phyloP scores from a whole-genome alignment of 2,113 vertebrate genomes.

The Peucedramus taeniatus region DNA sequence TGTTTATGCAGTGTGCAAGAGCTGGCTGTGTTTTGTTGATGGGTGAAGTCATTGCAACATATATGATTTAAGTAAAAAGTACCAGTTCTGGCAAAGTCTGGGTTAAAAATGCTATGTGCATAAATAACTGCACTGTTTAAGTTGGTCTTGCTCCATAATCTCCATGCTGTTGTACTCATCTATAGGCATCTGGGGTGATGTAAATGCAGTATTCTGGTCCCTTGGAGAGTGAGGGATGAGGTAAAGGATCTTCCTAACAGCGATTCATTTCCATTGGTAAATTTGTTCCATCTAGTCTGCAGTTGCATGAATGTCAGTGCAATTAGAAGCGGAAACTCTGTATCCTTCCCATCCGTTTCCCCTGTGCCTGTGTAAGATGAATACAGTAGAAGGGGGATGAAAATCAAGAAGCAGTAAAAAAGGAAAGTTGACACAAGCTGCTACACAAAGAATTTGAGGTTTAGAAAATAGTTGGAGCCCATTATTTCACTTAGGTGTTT shows the following conservation, averaged over 20 bases:
- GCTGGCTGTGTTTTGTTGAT: not conserved
- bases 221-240: not conserved
- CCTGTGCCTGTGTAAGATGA: not conserved
- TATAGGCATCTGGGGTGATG: not conserved
- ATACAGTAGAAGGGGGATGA: not conserved
- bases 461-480: not conserved
- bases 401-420: not conserved
- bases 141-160: not conserved
- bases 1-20: not conserved
- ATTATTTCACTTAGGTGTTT: not conserved
- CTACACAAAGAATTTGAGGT: not conserved
- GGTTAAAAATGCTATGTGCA: not conserved
- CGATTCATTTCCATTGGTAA: not conserved
- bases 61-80: not conserved
- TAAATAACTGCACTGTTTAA: not conserved
- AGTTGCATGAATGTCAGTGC: not conserved
- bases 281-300: not conserved
- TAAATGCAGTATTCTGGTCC: not conserved
- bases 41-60: not conserved
- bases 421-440: not conserved
- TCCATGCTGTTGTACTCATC: not conserved
- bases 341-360: not conserved
- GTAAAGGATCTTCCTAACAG: not conserved
- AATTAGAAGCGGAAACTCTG: not conserved
- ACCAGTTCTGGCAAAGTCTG: not conserved